These are phyloP conservation scores for Araneus ventricosus DNA, from an alignment of 1,140 invertebrate genomes.

Conservation along the genomic window DNA sequence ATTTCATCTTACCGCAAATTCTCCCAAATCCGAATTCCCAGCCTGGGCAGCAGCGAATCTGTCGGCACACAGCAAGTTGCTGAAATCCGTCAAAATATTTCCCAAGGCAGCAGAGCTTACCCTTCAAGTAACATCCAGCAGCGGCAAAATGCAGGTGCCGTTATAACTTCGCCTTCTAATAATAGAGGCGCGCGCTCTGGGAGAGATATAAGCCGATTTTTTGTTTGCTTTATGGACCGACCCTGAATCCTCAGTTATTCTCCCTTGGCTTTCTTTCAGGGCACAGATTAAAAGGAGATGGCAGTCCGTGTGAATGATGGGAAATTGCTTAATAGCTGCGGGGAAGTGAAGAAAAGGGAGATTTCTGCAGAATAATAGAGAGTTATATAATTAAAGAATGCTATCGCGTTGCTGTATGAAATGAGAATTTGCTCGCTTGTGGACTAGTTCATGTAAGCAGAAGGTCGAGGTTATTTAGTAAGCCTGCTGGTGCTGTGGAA, in stretches of 20 bases:
- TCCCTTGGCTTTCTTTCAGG: conserved; percentile 14
- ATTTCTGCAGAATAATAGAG: neutral
- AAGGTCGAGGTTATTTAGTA: too few relatives aligned
- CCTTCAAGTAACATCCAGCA: conserved; percentile 13
- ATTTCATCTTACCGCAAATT: too few relatives aligned
- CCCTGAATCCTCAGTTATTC: conserved; percentile 31
- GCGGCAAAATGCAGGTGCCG: neutral
- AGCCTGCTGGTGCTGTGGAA: too few relatives aligned
- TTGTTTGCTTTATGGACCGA: neutral
- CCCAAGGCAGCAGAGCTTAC: neutral
- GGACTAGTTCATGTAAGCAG: too few relatives aligned
- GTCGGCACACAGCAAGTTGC: neutral
- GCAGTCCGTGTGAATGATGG: neutral
- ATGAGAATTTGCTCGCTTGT: too few relatives aligned
- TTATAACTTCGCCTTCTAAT: conserved; percentile 6
- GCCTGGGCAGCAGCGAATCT: too few relatives aligned
- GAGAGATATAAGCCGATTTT: conserved; percentile 12
- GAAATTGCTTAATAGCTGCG: neutral
- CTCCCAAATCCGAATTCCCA: too few relatives aligned
- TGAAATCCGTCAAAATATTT: neutral
- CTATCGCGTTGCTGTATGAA: too few relatives aligned
- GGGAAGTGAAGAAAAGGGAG: neutral
- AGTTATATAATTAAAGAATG: too few relatives aligned
- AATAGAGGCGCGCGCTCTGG: neutral
- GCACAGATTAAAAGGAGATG: neutral